phyloP scores from a whole-genome alignment of 1,140 invertebrate genomes.

The Tribolium castaneum region DNA sequence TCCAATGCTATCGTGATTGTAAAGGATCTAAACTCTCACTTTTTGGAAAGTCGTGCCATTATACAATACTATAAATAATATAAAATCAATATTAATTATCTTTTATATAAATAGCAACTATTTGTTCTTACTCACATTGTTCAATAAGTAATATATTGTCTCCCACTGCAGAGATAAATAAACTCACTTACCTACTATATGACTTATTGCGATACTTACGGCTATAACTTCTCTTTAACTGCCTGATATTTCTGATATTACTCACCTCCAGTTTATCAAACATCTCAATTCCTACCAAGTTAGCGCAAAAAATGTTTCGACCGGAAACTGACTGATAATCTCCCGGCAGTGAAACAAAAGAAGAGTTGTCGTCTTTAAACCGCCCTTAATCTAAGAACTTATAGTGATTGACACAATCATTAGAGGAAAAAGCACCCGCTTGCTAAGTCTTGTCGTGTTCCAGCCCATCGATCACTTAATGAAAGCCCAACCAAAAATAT shows the following conservation, averaged over 20 bases:
- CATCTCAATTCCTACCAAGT: slow-evolving; percentile 5
- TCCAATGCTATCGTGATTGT: slow-evolving; percentile 38
- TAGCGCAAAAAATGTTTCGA: too few species aligned
- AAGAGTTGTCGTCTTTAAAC: slow-evolving; percentile 11
- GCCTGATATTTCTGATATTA: slow-evolving; percentile 39
- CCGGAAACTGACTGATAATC: too few species aligned
- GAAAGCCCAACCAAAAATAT: background rate
- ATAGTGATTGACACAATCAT: slow-evolving; percentile 39
- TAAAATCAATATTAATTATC: slow-evolving; percentile 40
- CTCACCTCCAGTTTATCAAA: slow-evolving; percentile 1
- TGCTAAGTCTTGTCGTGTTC: slow-evolving; percentile 29
- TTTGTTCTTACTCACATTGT: slow-evolving; percentile 32
- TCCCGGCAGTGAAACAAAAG: background rate
- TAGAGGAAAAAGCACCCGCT: slow-evolving; percentile 39
- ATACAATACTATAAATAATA: slow-evolving; percentile 40
- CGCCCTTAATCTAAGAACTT: slow-evolving; percentile 18
- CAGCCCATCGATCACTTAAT: slow-evolving; percentile 23
- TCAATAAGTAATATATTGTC: slow-evolving; percentile 29
- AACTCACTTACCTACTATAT: slow-evolving; percentile 26
- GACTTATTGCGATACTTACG: slow-evolving; percentile 34
- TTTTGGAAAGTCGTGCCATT: slow-evolving; percentile 39
- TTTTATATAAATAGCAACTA: slow-evolving; percentile 38
- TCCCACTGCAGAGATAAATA: slow-evolving; percentile 22
- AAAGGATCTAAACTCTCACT: slow-evolving; percentile 39
- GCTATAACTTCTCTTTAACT: slow-evolving; percentile 42